These are phyloP conservation scores for Triplophysa yarkandensis DNA, from an alignment of 2,797 vertebrate genomes.

Conservation along the genomic window DNA sequence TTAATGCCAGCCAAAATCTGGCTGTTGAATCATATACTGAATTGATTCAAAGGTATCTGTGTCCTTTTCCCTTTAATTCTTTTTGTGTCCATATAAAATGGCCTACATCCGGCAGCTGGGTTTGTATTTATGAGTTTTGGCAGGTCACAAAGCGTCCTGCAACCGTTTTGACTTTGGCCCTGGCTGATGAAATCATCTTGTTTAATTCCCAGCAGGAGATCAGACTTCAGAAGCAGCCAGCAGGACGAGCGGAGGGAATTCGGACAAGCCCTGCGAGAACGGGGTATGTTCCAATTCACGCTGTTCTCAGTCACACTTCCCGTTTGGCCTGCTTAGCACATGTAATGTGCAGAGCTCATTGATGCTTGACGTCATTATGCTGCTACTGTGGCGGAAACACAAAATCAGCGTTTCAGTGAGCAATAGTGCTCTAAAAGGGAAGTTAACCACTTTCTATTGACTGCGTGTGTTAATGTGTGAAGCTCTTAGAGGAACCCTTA, in stretches of 20 bases:
- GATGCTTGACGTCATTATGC: not conserved
- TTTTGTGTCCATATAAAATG: not conserved
- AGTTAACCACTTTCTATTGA: not conserved
- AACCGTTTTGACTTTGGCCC: not conserved
- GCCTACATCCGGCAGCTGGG: not conserved
- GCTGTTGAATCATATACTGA: slow-evolving; percentile 14
- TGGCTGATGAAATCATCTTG: slow-evolving; percentile 19
- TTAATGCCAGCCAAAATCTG: slow-evolving; percentile 31
- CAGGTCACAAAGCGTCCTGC: not conserved
- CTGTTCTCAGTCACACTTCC: slow-evolving; percentile 6
- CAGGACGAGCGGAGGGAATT: slow-evolving; percentile 45
- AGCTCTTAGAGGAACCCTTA: not conserved
- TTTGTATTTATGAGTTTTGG: not conserved
- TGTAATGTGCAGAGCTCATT: slow-evolving; percentile 5
- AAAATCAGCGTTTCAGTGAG: not conserved
- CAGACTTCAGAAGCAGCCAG: slow-evolving; percentile 44
- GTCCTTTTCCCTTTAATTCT: not conserved
- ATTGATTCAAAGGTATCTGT: slow-evolving; percentile 34
- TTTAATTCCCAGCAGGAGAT: slow-evolving; percentile 47
- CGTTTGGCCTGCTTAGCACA: slow-evolving; percentile 6
- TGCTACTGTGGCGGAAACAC: not conserved
- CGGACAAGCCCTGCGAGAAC: slow-evolving; percentile 48
- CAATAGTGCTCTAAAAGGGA: not conserved
- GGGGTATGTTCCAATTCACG: slow-evolving; percentile 48
- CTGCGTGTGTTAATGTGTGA: not conserved